Base-by-base conservation (phyloP, 2,113 vertebrate genomes). In the Halcyon malimbica region DNA sequence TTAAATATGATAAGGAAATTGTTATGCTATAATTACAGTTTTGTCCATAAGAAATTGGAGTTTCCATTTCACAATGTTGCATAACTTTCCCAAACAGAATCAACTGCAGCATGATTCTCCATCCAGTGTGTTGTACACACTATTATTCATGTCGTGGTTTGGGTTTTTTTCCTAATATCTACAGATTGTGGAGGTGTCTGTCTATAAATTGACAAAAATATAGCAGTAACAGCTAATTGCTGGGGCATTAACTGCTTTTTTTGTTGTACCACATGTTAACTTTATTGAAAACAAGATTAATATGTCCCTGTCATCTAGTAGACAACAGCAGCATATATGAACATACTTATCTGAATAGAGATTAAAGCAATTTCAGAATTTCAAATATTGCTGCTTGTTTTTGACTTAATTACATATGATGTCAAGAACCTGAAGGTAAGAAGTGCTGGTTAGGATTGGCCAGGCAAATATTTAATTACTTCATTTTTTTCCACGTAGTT, bases 111-210 rank as follows among this genome's bases (percentile, higher is more conserved):
- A 7, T 60, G 16, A 44, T 80, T 64, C 44, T 85, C 35, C 5
- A 41, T 76, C 48, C 53, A 57, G 2, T 44, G 4, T 68, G 11
- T 64, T 85, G 5, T 53, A 26, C 23, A 64, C 42, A 68, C 17
- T 60, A 37, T 48, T 83, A 24, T 5, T 75, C 53, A 37, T 54
- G 69, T 54, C 31, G 41, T 5, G 6, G 5, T 57, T 57, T 46
- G 11, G 6, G 35, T 84, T 50, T 76, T 86, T 29, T 48, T 62
- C 74, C 25, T 25, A 77, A 8, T 25, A 50, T 37, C 50, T 48
- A 1, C n/a, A 74, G n/a, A 11, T 41, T 68, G n/a, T 4, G 0
- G 25, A 14, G 1, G 2, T 75, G 50, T 87, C 35, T 53, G 0
- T 69, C 33, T 64, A 10, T 29, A 62, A 44, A 42, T 10, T 41